phyloP scores from a whole-genome alignment of 2,888 invertebrate genomes.

The Silvanus unidentatus region DNA sequence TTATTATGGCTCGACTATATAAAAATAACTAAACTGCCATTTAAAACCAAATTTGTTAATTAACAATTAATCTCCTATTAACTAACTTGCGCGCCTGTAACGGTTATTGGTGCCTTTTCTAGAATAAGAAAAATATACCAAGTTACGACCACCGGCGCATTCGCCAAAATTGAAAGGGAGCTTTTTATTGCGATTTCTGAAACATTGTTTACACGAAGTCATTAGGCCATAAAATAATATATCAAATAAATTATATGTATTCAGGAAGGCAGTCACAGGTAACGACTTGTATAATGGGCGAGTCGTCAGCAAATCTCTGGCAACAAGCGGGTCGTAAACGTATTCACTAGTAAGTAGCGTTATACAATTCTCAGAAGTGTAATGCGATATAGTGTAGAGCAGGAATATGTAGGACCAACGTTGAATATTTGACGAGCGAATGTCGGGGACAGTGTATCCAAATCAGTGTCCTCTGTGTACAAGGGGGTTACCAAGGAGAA shows the following conservation, averaged over 20 bases:
- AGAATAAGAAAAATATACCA: too few relatives aligned
- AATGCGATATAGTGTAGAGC: conserved; percentile 28
- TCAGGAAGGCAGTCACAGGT: conserved; percentile 10
- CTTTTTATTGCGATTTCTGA: too few relatives aligned
- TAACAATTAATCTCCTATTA: too few relatives aligned
- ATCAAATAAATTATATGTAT: neutral
- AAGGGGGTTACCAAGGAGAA: conserved; percentile 11
- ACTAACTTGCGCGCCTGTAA: too few relatives aligned
- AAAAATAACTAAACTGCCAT: too few relatives aligned
- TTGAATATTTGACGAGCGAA: conserved; percentile 31
- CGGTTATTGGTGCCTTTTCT: too few relatives aligned
- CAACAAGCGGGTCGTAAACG: conserved; percentile 30
- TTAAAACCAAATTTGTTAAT: too few relatives aligned
- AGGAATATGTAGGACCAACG: conserved; percentile 26
- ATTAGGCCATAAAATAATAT: too few relatives aligned
- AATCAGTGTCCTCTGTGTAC: conserved; percentile 19
- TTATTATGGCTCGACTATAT: too few relatives aligned
- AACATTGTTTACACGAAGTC: too few relatives aligned
- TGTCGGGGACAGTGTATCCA: conserved; percentile 16
- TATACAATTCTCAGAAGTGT: conserved; percentile 34
- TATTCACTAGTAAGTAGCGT: conserved; percentile 23
- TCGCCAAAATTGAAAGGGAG: too few relatives aligned
- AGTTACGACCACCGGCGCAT: too few relatives aligned
- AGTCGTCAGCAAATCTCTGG: conserved; percentile 19
- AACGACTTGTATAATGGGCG: conserved; percentile 23